These are phyloP conservation scores for Betta splendens DNA, from an alignment of 2,797 vertebrate genomes.

Conservation along the genomic window DNA sequence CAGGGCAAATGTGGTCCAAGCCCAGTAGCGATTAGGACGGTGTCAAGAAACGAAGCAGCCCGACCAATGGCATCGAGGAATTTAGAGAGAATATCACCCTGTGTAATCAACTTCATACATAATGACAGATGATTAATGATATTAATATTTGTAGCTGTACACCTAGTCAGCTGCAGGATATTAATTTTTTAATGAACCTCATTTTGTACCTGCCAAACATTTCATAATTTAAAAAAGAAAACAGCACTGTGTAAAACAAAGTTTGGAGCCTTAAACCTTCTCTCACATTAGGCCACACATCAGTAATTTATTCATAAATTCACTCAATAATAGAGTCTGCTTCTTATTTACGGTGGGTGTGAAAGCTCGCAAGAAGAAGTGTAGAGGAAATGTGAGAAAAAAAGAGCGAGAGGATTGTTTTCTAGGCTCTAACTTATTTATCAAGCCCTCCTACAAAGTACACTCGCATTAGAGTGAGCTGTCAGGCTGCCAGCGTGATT, in stretches of 20 bases:
- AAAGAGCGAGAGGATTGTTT: constrained; percentile 53
- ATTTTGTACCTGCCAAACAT: constrained; percentile 56
- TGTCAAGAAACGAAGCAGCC: not conserved
- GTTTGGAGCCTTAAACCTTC: constrained; percentile 25
- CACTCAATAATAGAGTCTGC: constrained; percentile 62
- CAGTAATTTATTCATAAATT: constrained; percentile 72
- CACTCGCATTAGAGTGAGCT: constrained; percentile 65
- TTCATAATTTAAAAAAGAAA: constrained; percentile 62
- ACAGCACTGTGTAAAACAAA: constrained; percentile 56
- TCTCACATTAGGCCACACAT: constrained; percentile 39
- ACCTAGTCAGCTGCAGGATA: constrained; percentile 57
- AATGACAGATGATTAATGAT: constrained; percentile 71
- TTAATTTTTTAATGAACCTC: constrained; percentile 61
- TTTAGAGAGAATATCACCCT: constrained; percentile 12
- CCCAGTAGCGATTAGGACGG: not conserved
- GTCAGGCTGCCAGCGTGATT: constrained; percentile 65
- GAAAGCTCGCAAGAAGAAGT: constrained; percentile 43
- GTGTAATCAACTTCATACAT: constrained; percentile 32
- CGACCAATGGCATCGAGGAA: not conserved
- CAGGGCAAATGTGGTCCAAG: not conserved
- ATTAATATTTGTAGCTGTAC: constrained; percentile 57
- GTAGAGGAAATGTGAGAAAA: constrained; percentile 39
- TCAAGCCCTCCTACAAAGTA: constrained; percentile 51
- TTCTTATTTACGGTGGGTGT: constrained; percentile 41
- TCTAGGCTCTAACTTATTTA: constrained; percentile 71